Base-by-base conservation (phyloP, 2,888 invertebrate species). In the Hyles lineata region DNA sequence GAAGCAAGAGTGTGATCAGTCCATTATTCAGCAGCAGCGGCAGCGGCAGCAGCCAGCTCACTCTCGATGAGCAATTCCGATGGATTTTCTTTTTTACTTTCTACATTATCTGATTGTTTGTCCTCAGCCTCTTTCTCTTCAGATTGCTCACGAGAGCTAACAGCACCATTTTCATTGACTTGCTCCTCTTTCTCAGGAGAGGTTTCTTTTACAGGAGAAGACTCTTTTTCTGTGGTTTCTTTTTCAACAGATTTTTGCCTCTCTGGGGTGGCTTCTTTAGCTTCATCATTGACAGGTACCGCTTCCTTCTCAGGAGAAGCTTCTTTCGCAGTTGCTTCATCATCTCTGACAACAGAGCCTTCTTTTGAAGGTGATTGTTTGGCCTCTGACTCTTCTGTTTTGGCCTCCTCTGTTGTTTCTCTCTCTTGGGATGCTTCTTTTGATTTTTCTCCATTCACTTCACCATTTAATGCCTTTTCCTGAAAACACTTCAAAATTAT, bases 11-110 rank as follows among this genome's bases (percentile, higher is more conserved):
- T 80, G 79, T 83, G 77, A 82, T 85, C 85, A 86, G 83, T 85
- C 82, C 76, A 79, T 90, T 91, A 94, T 82, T 94, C 92, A 74
- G 88, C 85, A 74, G 88, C 85, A 52, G 92, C 86, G 23, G 89
- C 85, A 25, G 89, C 85, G 35, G 92, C 86, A 23, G 90, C 90
- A 1, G 86, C 84, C 82, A 92, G 86, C 83, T 95, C 95, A 79
- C 89, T 95, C 79, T 90, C 84, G 77, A 95, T 93, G 74, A 95
- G 87, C 77, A 90, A 87, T 78, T 92, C 92, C 0, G 95, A 94
- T 8, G 90, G 88, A 75, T 89, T 88, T 25, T 90, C 90, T 76
- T 89, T 90, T 83, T 90, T 91, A 35, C 83, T 83, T 74, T 91
- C 90, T 35, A 82, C 81, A 60, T 80, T 80, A 75, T 82, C 85